phyloP scores from a whole-genome alignment of 2,888 invertebrate species.

The Meghimatium bilineatum region DNA sequence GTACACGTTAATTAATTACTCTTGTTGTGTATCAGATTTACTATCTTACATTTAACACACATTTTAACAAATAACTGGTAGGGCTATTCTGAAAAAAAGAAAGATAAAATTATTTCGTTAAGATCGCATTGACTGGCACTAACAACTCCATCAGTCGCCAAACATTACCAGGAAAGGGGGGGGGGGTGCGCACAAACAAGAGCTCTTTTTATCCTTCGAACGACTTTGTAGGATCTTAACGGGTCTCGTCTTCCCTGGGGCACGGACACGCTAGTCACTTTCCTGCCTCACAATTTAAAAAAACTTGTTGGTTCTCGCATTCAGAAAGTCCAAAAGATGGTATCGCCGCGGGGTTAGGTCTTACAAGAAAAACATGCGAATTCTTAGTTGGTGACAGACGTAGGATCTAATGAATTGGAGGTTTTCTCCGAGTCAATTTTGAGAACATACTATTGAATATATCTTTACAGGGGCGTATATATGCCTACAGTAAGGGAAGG shows the following conservation, averaged over 20 bases:
- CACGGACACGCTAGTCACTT: slow-evolving; percentile 10
- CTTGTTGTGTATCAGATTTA: too few relatives aligned
- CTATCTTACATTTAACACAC: too few relatives aligned
- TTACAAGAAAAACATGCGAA: not conserved
- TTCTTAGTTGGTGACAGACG: too few relatives aligned
- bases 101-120: too few relatives aligned
- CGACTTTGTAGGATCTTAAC: not conserved
- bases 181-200: not conserved
- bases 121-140: not conserved
- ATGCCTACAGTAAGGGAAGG: too few relatives aligned
- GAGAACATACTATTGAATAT: too few relatives aligned
- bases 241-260: not conserved
- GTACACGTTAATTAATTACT: too few relatives aligned
- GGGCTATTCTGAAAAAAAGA: too few relatives aligned
- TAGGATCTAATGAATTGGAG: too few relatives aligned
- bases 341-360: not conserved
- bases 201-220: not conserved
- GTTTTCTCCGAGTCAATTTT: too few relatives aligned
- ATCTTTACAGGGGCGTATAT: too few relatives aligned
- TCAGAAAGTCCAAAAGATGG: slow-evolving; percentile 2
- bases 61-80: too few relatives aligned
- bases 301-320: not conserved
- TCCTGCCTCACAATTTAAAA: not conserved
- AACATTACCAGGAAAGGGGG: not conserved
- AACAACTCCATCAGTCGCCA: not conserved